phyloP scores from a whole-genome alignment of 2,113 vertebrate genomes.

The Benitochromis conjunctus region DNA sequence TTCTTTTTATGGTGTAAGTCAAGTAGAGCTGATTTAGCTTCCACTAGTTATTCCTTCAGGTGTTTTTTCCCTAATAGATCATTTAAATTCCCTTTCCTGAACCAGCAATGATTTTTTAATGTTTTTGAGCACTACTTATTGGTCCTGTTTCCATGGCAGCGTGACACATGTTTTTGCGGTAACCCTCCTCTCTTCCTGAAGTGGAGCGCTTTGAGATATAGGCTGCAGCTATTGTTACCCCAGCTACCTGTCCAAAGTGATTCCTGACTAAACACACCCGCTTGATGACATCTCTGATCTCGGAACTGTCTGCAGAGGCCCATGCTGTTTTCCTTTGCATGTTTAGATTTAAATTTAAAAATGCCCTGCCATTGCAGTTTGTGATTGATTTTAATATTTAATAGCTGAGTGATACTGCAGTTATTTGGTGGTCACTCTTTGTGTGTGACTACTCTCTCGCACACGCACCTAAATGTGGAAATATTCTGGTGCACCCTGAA shows the following conservation, averaged over 20 bases:
- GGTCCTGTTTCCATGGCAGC: slow-evolving; percentile 66
- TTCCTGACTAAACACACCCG: background rate
- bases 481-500: slow-evolving; percentile 34
- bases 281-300: slow-evolving; percentile 1
- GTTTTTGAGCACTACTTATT: slow-evolving; percentile 41
- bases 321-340: background rate
- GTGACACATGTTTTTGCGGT: slow-evolving; percentile 64
- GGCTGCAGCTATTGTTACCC: slow-evolving; percentile 25
- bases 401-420: background rate
- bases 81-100: slow-evolving; percentile 9
- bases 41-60: background rate
- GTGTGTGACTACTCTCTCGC: background rate
- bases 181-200: slow-evolving; percentile 48
- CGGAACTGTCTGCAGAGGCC: background rate
- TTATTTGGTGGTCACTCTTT: background rate
- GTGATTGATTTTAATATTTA: background rate
- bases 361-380: background rate
- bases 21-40: background rate
- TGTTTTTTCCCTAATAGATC: background rate
- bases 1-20: background rate
- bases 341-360: background rate
- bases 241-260: slow-evolving; percentile 1
- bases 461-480: background rate
- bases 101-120: slow-evolving; percentile 27
- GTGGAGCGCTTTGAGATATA: slow-evolving; percentile 38